These are phyloP conservation scores for Corythornis madagascariensis DNA, from an alignment of 2,113 vertebrate species.

Conservation along the genomic window DNA sequence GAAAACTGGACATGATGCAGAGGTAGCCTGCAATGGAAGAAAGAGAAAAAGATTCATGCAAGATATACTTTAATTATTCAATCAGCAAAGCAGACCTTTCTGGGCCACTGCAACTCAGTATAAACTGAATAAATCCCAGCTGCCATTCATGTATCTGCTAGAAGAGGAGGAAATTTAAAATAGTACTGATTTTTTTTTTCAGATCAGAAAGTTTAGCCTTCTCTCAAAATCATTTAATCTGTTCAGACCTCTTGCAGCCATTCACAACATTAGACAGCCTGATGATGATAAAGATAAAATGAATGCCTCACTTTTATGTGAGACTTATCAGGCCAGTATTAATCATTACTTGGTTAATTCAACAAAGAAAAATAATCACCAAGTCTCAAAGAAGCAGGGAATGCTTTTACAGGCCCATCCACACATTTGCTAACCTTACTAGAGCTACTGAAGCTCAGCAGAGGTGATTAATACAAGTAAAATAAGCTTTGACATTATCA, in stretches of 20 bases:
- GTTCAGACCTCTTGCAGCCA: not conserved
- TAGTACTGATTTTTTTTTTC: not conserved
- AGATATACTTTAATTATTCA: not conserved
- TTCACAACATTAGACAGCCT: not conserved
- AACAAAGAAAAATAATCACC: conserved; percentile 4
- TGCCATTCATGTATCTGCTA: not conserved
- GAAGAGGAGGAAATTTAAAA: conserved; percentile 8
- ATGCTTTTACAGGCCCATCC: conserved; percentile 10
- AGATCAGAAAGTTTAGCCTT: not conserved
- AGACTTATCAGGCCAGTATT: conserved; percentile 2
- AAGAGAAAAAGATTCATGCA: not conserved
- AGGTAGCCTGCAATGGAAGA: not conserved
- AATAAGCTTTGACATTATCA: not conserved
- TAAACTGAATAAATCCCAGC: not conserved
- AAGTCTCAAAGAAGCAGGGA: conserved; percentile 8
- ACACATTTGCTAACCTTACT: not conserved
- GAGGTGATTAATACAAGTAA: not conserved
- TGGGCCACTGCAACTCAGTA: not conserved
- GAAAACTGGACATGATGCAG: not conserved
- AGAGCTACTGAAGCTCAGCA: conserved; percentile 3
- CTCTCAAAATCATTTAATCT: conserved; percentile 22
- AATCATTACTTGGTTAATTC: conserved; percentile 1
- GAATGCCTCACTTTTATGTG: not conserved
- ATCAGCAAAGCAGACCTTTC: not conserved
- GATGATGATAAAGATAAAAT: conserved; percentile 1